Base-by-base conservation (phyloP, 1,140 invertebrate species). In the Magallana ariakensis region DNA sequence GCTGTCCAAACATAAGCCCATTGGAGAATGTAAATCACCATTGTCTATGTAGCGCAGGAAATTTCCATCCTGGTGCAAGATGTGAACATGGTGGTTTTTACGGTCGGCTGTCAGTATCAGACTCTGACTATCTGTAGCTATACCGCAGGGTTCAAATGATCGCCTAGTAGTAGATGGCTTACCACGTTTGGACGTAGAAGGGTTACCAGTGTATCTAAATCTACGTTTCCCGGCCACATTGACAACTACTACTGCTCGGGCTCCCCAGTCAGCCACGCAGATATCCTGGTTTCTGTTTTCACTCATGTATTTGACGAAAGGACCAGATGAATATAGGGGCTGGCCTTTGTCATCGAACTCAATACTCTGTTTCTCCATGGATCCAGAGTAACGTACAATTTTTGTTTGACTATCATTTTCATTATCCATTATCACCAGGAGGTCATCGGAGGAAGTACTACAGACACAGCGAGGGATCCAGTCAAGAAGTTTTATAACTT, bases 251-350 rank as follows among this genome's bases (percentile, higher is more conserved):
- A 70, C 16, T 22, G 62, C 62, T 70, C n/a, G 19, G 26, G 62
- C 19, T 70, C 62, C 62, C 15, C 62, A 70, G 62, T 70, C 62
- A 22, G 62, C 10, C n/a, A 70, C 62, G 26, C 62, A 70, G n/a
- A 70, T 70, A 70, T 70, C 62, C 15, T 60, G 58, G 58, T 60
- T 60, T 6, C 19, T 60, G 58, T 60, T 60, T n/a, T 60, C 58
- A 16, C 58, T 16, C 7, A 60, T 60, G 58, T 60, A 60, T 60
- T 60, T 60, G 19, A 16, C 58, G 19, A n/a, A 60, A 60, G 15
- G 6, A 60, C 58, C 11, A 60, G 58, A 60, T 13, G 58, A 60
- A 60, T 60, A 60, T 6, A 60, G 11, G 19, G 58, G 58, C 19
- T 16, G 1, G 8, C 62, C 16, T 2, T 70, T 19, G n/a, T 70